phyloP scores from a whole-genome alignment of 2,888 invertebrate species.

The Antheraea assamensis region DNA sequence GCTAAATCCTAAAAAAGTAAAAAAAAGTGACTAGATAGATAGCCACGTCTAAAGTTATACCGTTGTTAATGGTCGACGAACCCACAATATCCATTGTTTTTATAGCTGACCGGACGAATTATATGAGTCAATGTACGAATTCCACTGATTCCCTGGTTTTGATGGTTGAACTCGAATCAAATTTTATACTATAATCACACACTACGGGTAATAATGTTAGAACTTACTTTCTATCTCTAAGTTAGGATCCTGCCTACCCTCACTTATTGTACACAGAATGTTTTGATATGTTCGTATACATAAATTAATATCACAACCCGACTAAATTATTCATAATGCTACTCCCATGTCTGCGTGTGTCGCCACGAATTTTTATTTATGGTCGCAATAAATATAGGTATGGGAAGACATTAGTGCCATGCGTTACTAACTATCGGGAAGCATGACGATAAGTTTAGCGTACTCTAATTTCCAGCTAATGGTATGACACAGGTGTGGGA shows the following conservation, averaged over 20 bases:
- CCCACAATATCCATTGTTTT: background rate
- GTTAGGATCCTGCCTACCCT: background rate
- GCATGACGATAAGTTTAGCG: no score
- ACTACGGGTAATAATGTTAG: background rate
- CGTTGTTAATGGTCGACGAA: background rate
- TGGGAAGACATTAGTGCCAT: no score
- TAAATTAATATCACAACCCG: background rate
- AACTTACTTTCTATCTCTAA: background rate
- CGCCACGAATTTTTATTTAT: no score
- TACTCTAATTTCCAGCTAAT: no score
- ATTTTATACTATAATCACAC: background rate
- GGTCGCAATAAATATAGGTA: no score
- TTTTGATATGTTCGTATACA: background rate
- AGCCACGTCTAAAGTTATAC: background rate
- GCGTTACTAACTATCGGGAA: no score
- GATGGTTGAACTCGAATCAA: background rate
- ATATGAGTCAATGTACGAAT: background rate
- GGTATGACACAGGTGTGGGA: no score
- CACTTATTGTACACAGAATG: background rate
- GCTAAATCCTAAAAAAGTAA: no score
- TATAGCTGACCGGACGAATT: background rate
- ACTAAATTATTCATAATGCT: background rate
- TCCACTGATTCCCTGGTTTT: background rate
- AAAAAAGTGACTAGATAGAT: background rate
- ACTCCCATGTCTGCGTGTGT: background rate